These are phyloP conservation scores for Bubo scandiacus DNA, from an alignment of 2,113 vertebrate genomes.

Conservation along the genomic window DNA sequence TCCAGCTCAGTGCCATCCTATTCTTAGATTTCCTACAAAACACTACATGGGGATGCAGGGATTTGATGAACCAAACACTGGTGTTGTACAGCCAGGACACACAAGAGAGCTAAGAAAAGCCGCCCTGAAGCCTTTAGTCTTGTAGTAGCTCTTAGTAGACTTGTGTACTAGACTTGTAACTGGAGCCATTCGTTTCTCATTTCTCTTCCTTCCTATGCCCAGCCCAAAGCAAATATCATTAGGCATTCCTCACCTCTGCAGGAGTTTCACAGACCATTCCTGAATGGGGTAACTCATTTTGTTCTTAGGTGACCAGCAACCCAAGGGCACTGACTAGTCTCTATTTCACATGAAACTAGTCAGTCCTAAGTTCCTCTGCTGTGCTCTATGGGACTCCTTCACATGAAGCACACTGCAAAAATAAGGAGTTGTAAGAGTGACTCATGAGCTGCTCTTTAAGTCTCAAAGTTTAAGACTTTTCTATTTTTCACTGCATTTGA, in stretches of 20 bases:
- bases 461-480: background rate
- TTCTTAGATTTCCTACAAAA: background rate
- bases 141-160: background rate
- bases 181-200: background rate
- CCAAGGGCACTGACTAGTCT: background rate
- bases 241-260: background rate
- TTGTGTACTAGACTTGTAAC: background rate
- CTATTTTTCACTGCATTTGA: background rate
- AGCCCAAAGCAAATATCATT: background rate
- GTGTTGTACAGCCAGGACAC: background rate
- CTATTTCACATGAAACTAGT: background rate
- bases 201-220: background rate
- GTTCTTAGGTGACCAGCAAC: background rate
- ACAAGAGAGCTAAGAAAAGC: background rate
- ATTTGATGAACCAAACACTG: background rate
- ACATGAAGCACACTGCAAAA: background rate
- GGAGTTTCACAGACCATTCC: background rate
- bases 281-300: background rate
- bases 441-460: background rate
- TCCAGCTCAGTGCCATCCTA: background rate
- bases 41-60: fast-evolving
- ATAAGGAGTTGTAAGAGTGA: background rate
- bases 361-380: background rate
- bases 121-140: background rate
- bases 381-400: background rate